A percentile compares a stretch with the other conserved stretches of the same genome.
phyloP scores from a whole-genome alignment of 1,140 invertebrate genomes.

The Euborellia annulipes region DNA sequence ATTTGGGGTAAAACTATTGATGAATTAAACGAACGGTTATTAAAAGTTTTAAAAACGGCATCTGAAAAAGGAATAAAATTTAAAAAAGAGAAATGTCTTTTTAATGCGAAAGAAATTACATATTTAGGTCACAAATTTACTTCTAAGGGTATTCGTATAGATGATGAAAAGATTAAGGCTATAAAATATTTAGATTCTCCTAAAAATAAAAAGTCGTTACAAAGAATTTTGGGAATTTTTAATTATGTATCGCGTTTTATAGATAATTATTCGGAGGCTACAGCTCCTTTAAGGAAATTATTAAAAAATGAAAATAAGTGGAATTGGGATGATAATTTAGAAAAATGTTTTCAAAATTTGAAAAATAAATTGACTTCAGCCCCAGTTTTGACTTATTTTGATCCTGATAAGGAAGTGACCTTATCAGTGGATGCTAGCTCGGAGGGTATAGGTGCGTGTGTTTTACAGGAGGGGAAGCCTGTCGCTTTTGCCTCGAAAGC shows the following conservation, averaged over 20 bases:
- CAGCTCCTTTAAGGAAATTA: slow-evolving; percentile 17
- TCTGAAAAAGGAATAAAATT: no score
- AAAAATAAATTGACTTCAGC: slow-evolving; percentile 15
- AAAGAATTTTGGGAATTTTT: slow-evolving; percentile 22
- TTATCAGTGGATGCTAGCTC: slow-evolving; percentile 9
- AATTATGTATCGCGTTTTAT: slow-evolving; percentile 27
- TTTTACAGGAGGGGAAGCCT: slow-evolving; percentile 18
- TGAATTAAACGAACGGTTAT: no score
- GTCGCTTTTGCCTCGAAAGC: slow-evolving; percentile 21
- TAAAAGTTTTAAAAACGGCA: no score
- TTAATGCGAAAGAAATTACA: no score
- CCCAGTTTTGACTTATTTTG: slow-evolving; percentile 21
- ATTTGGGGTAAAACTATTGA: no score
- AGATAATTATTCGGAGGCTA: slow-evolving; percentile 16
- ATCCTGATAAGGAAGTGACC: slow-evolving; percentile 8
- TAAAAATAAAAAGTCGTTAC: no score
- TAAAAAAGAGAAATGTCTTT: no score
- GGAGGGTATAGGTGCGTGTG: slow-evolving; percentile 15
- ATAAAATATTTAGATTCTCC: no score
- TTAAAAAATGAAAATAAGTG: slow-evolving; percentile 17
- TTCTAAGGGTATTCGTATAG: no score
- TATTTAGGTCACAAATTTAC: no score
- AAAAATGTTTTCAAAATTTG: slow-evolving; percentile 15
- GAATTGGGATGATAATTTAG: slow-evolving; percentile 14
- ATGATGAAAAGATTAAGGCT: no score